A percentile compares a stretch with the other conserved stretches of the same genome.
Conservation (phyloP, 2,113 vertebrate species). For the Zingel zingel region DNA sequence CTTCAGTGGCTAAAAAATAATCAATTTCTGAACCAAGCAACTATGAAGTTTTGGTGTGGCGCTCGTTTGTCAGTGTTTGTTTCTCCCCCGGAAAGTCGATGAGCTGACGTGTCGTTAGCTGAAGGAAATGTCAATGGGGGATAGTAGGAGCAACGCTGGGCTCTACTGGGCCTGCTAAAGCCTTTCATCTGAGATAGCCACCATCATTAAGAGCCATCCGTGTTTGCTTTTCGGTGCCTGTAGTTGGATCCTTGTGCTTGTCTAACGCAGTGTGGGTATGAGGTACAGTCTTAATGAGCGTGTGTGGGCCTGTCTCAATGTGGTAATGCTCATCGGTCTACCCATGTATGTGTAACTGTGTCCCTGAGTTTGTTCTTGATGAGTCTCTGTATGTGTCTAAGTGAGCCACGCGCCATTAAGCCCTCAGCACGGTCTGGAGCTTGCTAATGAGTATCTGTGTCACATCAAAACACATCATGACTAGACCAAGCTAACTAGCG, state of each 20-base stretch:
- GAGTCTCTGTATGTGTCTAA: constrained; percentile 21
- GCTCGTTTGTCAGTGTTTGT: constrained; percentile 34
- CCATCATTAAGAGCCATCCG: constrained; percentile 41
- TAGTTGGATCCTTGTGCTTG: background rate
- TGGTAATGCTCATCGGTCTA: constrained; percentile 9
- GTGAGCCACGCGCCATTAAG: constrained; percentile 31
- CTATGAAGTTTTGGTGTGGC: background rate
- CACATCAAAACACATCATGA: constrained; percentile 47
- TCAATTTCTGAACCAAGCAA: background rate
- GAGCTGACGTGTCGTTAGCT: constrained; percentile 37
- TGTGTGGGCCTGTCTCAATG: background rate
- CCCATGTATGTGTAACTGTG: background rate
- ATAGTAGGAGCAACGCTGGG: constrained; percentile 22
- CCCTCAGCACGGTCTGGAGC: constrained; percentile 22
- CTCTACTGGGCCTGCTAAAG: constrained; percentile 26
- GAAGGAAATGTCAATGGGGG: constrained; percentile 53
- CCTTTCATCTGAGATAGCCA: constrained; percentile 48
- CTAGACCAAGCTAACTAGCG: background rate
- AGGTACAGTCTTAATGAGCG: constrained; percentile 7
- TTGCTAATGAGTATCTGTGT: constrained; percentile 56
- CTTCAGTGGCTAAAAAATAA: constrained; percentile 9
- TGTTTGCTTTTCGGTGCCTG: constrained; percentile 22
- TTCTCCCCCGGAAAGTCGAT: constrained; percentile 43
- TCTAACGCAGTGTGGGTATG: background rate
- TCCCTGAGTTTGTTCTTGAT: constrained; percentile 1